phyloP scores from a whole-genome alignment of 2,113 vertebrate species.

The Aspiorhynchus laticeps region DNA sequence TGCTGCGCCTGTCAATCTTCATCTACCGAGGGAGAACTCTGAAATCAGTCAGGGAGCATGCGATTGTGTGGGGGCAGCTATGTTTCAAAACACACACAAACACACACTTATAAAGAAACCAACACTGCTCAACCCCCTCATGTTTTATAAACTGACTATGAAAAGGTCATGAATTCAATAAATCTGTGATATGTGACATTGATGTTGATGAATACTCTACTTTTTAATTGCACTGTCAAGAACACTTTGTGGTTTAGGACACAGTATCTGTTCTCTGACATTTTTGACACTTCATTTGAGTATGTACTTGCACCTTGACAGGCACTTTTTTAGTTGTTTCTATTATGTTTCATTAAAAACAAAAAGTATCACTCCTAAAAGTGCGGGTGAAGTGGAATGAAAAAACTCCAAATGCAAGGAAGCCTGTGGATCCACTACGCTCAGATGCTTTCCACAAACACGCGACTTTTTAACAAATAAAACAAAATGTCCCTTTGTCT shows the following conservation, averaged over 20 bases:
- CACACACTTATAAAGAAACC: background rate
- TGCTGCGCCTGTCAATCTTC: constrained; percentile 16
- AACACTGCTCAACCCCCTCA: background rate
- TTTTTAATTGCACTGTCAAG: constrained; percentile 1
- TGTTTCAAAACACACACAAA: background rate
- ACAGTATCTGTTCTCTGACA: background rate
- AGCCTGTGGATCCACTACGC: background rate
- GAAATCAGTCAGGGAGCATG: background rate
- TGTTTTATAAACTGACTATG: background rate
- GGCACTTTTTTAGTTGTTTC: background rate
- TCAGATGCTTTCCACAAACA: background rate
- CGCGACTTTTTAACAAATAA: background rate
- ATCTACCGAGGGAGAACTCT: background rate
- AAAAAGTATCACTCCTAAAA: background rate
- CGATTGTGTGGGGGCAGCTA: background rate
- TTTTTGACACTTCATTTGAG: constrained; percentile 5
- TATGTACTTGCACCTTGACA: background rate
- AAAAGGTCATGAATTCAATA: background rate
- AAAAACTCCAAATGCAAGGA: background rate
- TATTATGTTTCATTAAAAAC: background rate
- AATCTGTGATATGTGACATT: background rate
- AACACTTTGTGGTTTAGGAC: background rate
- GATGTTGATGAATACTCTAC: background rate
- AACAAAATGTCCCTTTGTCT: constrained; percentile 15
- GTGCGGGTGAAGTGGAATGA: background rate